Evolutionary conservation across 2,797 vertebrate species (phyloP), one percentile per base, ranked within the genome.

Genomic region (Brachyrhaphis roseni): DNA sequence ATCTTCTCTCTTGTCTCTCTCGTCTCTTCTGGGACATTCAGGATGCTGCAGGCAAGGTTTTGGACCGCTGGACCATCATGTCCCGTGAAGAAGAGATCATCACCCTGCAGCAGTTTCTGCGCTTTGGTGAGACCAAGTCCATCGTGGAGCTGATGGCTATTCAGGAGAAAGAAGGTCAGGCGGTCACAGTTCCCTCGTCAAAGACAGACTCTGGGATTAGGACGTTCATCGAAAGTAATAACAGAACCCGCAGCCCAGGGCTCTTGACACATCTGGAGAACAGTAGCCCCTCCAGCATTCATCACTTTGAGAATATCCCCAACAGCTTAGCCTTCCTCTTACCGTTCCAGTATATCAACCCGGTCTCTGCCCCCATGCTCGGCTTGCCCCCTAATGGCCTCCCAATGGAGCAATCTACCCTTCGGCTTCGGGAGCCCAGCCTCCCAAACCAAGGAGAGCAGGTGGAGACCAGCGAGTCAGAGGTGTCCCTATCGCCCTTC

Each of bases 51-150:
- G 98, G 98, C 97, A 99, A 99, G 95, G 98, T 99, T 94, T 95
- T 99, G 95, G 98, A 99, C 96, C 98, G 98, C 93, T 99, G 98
- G 98, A 97, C 96, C 94, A 99, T 99, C 95, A 99, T 99, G 98
- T 99, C 98, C 92, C 96, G 98, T 92, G 98, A 99, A 97, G 98
- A 99, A 88, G 98, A 99, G 95, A 99, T 99, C 94, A 99, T 99
- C 95, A 99, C 98, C 95, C 97, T 99, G 92, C 98, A 99, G 96
- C 98, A 99, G 94, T 99, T 99, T 94, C 94, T 99, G 90, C 97
- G 98, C 94, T 99, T 99, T 93, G 98, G 98, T 93, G 98, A 99
- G 95, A 99, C 98, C 80, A 99, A 99, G 95, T 99, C 98, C 91
- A 99, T 99, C 0, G 98, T 99, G 93, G 98, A 99, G 95, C 96